Conservation (phyloP, 2,888 invertebrate genomes). For the Archips crataeganus region DNA sequence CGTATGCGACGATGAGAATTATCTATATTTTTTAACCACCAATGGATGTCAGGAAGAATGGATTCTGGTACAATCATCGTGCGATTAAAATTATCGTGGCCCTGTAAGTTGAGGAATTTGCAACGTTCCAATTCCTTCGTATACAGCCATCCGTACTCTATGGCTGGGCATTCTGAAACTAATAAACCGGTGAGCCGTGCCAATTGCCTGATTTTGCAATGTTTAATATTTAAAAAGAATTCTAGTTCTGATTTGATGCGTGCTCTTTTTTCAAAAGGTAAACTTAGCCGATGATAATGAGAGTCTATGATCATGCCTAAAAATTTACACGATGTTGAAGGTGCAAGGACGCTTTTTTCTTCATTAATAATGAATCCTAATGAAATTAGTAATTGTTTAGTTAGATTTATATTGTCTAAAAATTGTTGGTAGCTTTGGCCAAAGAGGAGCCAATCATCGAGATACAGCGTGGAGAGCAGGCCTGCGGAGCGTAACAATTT, state of each 20-base stretch:
- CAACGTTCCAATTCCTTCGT: slow-evolving; percentile 49
- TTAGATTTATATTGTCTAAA: background rate
- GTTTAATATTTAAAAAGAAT: slow-evolving; percentile 28
- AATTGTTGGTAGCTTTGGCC: slow-evolving; percentile 26
- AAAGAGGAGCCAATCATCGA: too few relatives aligned
- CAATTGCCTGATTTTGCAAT: slow-evolving; percentile 46
- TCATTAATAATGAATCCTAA: slow-evolving; percentile 45
- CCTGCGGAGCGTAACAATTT: too few relatives aligned
- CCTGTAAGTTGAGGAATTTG: slow-evolving; percentile 43
- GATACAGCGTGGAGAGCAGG: too few relatives aligned
- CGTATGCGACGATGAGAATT: slow-evolving; percentile 18
- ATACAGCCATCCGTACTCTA: slow-evolving; percentile 54
- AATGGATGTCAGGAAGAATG: slow-evolving; percentile 25
- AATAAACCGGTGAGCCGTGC: slow-evolving; percentile 47
- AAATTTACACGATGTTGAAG: slow-evolving; percentile 41
- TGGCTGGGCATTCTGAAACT: slow-evolving; percentile 51
- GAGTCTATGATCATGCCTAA: slow-evolving; percentile 44
- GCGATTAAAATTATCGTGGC: slow-evolving; percentile 43
- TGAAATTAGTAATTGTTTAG: slow-evolving; percentile 21
- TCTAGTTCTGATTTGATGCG: slow-evolving; percentile 30
- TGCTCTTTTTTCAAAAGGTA: slow-evolving; percentile 44
- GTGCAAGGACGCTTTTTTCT: slow-evolving; percentile 44
- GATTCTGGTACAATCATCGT: slow-evolving; percentile 17
- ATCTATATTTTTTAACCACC: slow-evolving; percentile 36
- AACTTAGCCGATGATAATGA: slow-evolving; percentile 16